Evolutionary conservation across 2,113 vertebrate species (phyloP).

Genomic region (Siniperca chuatsi): DNA sequence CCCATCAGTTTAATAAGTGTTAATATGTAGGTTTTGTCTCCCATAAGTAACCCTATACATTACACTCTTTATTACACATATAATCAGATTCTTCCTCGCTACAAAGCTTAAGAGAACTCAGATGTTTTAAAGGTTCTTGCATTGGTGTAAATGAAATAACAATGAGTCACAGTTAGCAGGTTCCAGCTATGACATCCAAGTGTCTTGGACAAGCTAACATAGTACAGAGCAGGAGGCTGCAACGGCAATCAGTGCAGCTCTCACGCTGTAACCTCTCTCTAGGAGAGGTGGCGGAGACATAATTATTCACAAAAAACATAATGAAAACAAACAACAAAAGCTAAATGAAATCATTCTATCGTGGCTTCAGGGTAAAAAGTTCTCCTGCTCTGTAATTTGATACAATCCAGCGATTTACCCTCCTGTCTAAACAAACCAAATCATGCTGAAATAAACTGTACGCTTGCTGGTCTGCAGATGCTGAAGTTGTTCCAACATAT

Average conservation of each 20-base stretch:
- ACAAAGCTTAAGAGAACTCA: background rate
- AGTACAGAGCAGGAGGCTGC: background rate
- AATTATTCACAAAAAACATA: background rate
- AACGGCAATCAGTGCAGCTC: background rate
- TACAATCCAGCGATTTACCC: background rate
- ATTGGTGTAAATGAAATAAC: background rate
- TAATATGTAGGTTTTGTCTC: background rate
- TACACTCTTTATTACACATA: background rate
- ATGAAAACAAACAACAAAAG: background rate
- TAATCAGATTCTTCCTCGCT: background rate
- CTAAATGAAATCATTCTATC: background rate
- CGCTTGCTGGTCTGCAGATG: slow-evolving; percentile 1
- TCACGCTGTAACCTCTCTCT: background rate
- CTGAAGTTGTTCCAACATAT: background rate
- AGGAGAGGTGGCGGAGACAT: background rate
- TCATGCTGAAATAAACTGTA: background rate
- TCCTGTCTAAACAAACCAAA: background rate
- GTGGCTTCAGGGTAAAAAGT: background rate
- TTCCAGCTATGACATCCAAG: slow-evolving; percentile 3
- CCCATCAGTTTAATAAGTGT: too few species aligned
- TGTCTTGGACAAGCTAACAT: background rate
- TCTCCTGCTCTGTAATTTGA: background rate
- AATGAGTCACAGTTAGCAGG: background rate
- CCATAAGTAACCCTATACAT: background rate
- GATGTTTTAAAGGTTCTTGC: background rate